Percentiles rank a stretch among this genome's conserved stretches.
phyloP scores from a whole-genome alignment of 2,888 invertebrate species.

The Pollenia griseotomentosa region DNA sequence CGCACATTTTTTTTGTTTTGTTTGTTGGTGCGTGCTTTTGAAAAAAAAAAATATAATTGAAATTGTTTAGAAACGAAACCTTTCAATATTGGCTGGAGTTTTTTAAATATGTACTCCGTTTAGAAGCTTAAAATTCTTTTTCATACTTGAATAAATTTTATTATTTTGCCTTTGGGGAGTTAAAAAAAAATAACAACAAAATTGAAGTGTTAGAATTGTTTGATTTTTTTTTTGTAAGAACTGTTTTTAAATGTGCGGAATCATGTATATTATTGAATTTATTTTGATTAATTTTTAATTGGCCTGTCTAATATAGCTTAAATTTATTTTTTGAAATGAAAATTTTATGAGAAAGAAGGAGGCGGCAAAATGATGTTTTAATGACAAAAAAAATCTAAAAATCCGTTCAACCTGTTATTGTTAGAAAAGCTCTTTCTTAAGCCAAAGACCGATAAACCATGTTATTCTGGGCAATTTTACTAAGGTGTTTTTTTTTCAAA shows the following conservation, averaged over 20 bases:
- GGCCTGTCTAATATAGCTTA: constrained; percentile 40
- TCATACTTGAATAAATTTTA: constrained; percentile 42
- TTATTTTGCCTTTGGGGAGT: constrained; percentile 21
- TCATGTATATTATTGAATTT: constrained; percentile 37
- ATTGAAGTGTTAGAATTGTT: constrained; percentile 42
- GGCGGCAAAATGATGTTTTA: background rate
- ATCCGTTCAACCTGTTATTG: too few relatives aligned
- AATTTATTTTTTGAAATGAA: background rate
- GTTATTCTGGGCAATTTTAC: too few relatives aligned
- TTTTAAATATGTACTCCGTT: background rate
- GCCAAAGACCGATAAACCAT: too few relatives aligned
- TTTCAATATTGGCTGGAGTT: constrained; percentile 44
- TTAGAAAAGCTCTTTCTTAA: too few relatives aligned
- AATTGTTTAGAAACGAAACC: constrained; percentile 55
- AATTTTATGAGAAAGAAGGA: background rate
- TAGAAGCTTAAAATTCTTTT: background rate
- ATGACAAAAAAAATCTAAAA: too few relatives aligned
- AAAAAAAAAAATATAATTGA: constrained; percentile 48
- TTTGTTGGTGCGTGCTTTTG: constrained; percentile 58
- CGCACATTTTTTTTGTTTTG: constrained; percentile 50
- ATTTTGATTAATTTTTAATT: constrained; percentile 70
- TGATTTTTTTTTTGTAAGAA: constrained; percentile 1
- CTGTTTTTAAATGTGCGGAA: background rate
- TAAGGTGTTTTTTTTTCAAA: too few relatives aligned
- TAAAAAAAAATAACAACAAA: background rate